Evolutionary conservation across 2,888 invertebrate species (phyloP).

Genomic region (Poecilus cupreus): DNA sequence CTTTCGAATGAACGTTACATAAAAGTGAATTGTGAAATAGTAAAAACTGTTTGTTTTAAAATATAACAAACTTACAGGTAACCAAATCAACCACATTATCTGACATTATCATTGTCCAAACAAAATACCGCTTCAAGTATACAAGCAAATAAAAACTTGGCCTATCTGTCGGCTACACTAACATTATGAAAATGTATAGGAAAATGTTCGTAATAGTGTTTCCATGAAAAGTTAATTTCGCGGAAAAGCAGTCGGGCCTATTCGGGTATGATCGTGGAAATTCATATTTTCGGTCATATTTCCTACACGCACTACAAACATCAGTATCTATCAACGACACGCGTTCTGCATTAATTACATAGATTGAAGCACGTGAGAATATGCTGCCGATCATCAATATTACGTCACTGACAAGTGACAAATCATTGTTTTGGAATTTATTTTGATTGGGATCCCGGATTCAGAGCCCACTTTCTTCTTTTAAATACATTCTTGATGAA

Average conservation of each 20-base stretch:
- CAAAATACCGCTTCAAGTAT: constrained; percentile 15
- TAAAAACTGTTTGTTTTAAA: background rate
- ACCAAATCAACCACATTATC: background rate
- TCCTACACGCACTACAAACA: background rate
- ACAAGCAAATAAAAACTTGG: constrained; percentile 3
- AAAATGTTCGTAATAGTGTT: background rate
- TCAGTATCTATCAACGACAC: constrained; percentile 3
- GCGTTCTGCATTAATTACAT: constrained; percentile 22
- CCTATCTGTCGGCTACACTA: background rate
- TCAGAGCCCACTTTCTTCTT: too few relatives aligned
- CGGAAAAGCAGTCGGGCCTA: background rate
- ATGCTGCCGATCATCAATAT: background rate
- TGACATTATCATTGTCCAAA: constrained; percentile 34
- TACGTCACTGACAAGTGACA: constrained; percentile 14
- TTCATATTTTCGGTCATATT: background rate
- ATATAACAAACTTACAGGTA: background rate
- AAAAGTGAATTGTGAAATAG: background rate
- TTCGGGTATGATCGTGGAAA: background rate
- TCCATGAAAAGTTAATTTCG: background rate
- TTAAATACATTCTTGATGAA: too few relatives aligned
- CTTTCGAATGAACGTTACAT: background rate
- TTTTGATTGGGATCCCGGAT: background rate
- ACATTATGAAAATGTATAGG: background rate
- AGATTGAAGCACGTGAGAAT: constrained; percentile 32
- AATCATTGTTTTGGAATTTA: constrained; percentile 17